Evolutionary conservation across 2,888 invertebrate species (phyloP).

Genomic region (Julus scandinavius): DNA sequence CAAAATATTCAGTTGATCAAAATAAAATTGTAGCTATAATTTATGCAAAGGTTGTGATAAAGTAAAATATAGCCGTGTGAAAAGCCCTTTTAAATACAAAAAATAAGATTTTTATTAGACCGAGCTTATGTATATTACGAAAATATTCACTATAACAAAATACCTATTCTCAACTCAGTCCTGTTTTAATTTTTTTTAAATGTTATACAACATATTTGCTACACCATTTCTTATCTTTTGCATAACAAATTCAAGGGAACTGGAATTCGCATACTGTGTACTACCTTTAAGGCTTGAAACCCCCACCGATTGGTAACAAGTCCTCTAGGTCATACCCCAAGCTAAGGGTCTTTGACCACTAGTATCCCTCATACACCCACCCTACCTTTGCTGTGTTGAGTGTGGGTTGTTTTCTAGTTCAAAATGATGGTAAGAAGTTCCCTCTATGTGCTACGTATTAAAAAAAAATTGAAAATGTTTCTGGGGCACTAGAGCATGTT

Average conservation of each 20-base stretch:
- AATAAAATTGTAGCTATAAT: too few relatives aligned
- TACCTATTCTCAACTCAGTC: too few relatives aligned
- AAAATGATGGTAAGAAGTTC: not conserved
- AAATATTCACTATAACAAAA: too few relatives aligned
- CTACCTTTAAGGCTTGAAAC: not conserved
- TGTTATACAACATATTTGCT: too few relatives aligned
- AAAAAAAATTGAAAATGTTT: not conserved
- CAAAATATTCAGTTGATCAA: too few relatives aligned
- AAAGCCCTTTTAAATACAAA: too few relatives aligned
- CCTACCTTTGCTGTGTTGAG: not conserved
- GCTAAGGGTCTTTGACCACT: constrained; percentile 30
- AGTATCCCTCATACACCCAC: not conserved
- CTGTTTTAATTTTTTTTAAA: too few relatives aligned
- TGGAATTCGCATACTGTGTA: not conserved
- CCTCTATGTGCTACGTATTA: not conserved
- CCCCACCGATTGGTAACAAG: not conserved
- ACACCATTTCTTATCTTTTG: not conserved
- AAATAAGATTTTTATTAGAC: too few relatives aligned
- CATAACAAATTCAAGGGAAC: not conserved
- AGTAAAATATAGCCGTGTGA: too few relatives aligned
- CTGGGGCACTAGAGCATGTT: constrained; percentile 1
- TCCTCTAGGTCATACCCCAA: not conserved
- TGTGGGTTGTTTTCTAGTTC: not conserved
- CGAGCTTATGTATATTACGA: too few relatives aligned
- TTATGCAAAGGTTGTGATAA: too few relatives aligned